phyloP scores from a whole-genome alignment of 2,888 invertebrate genomes.

The Tetheella fluctuosa region DNA sequence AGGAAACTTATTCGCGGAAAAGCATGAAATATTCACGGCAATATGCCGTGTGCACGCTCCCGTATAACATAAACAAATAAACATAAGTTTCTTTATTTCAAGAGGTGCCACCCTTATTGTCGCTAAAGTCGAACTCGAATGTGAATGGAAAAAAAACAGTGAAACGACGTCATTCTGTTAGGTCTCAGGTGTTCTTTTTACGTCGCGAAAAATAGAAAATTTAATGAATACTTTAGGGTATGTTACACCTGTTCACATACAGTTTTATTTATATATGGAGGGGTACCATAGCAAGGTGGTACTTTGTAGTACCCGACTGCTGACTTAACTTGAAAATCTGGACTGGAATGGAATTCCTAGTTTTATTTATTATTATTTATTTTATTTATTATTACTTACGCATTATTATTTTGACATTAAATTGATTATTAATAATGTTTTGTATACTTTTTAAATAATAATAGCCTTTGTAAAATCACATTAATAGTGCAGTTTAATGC shows the following conservation, averaged over 20 bases:
- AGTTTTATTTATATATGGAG: slow-evolving; percentile 37
- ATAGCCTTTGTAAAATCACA: too few relatives aligned
- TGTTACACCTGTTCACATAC: slow-evolving; percentile 33
- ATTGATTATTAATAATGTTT: too few relatives aligned
- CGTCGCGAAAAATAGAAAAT: slow-evolving; percentile 45
- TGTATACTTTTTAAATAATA: too few relatives aligned
- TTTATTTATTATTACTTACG: too few relatives aligned
- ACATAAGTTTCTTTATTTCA: slow-evolving; percentile 54
- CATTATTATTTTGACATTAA: too few relatives aligned
- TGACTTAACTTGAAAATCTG: too few relatives aligned
- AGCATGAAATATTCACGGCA: slow-evolving; percentile 66
- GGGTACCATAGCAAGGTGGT: slow-evolving; percentile 16
- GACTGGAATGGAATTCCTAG: too few relatives aligned
- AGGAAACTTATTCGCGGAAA: slow-evolving; percentile 42
- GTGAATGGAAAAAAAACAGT: slow-evolving; percentile 37
- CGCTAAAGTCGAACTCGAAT: slow-evolving; percentile 29
- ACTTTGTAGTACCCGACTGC: too few relatives aligned
- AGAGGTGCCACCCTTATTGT: slow-evolving; percentile 46
- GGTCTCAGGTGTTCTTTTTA: slow-evolving; percentile 60
- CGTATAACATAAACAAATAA: slow-evolving; percentile 70
- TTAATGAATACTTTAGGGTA: slow-evolving; percentile 50
- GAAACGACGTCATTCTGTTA: slow-evolving; percentile 37
- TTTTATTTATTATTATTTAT: too few relatives aligned
- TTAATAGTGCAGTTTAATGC: too few relatives aligned
- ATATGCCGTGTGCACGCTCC: slow-evolving; percentile 58